Conservation (phyloP, 2,113 vertebrate genomes). For the Apistogramma diplotaenia region DNA sequence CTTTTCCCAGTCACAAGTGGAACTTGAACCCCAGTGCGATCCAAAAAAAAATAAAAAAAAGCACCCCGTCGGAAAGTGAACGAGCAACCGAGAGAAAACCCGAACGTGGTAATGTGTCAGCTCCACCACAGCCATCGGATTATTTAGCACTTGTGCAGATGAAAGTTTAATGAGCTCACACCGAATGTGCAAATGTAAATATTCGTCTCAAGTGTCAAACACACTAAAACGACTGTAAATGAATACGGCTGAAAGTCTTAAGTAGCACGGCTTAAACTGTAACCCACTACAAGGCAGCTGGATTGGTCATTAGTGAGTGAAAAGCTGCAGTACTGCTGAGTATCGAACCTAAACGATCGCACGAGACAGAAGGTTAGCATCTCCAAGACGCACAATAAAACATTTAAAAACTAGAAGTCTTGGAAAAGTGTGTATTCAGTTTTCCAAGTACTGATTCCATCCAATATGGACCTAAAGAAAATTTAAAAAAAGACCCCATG, state of each 20-base stretch:
- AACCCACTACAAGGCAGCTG: not conserved
- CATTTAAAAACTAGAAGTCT: slow-evolving; percentile 47
- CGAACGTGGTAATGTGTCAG: not conserved
- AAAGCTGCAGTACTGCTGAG: slow-evolving; percentile 12
- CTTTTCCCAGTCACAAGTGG: not conserved
- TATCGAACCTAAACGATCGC: not conserved
- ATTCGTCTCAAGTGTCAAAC: slow-evolving; percentile 2
- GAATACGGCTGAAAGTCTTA: not conserved
- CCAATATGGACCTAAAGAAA: slow-evolving; percentile 79
- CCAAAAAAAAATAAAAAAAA: not conserved
- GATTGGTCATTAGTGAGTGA: slow-evolving; percentile 25
- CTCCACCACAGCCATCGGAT: not conserved
- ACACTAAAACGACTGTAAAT: not conserved
- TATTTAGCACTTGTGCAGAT: not conserved
- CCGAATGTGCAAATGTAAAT: slow-evolving; percentile 11
- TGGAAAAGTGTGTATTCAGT: slow-evolving; percentile 50
- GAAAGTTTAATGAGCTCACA: not conserved
- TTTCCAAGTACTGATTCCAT: slow-evolving; percentile 69
- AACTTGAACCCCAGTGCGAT: not conserved
- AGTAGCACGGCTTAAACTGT: not conserved
- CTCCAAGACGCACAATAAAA: slow-evolving; percentile 23
- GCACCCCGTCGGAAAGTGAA: not conserved
- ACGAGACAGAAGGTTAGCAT: slow-evolving; percentile 10
- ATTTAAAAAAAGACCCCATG: slow-evolving; percentile 56
- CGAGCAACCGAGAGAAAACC: not conserved